Conservation (phyloP, 1,140 invertebrate genomes). For the Ceratitis capitata region DNA sequence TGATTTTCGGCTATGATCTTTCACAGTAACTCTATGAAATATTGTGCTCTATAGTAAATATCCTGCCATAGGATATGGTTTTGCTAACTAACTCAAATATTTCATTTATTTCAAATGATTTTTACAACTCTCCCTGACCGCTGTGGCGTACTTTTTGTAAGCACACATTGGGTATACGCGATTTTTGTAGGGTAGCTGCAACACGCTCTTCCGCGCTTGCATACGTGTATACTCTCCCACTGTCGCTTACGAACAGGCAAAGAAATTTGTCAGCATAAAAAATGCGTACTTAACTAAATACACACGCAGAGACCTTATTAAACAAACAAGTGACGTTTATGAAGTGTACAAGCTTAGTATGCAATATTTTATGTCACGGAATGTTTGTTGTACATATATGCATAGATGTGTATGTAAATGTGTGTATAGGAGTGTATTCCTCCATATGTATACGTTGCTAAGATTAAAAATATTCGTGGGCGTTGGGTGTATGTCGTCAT, state of each 20-base stretch:
- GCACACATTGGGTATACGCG: no score
- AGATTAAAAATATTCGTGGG: not conserved
- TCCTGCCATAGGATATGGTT: no score
- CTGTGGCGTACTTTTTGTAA: no score
- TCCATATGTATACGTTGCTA: not conserved
- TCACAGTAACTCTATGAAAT: no score
- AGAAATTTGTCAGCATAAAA: not conserved
- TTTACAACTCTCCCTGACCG: no score
- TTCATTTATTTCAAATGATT: no score
- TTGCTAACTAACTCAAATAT: no score
- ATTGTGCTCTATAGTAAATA: no score
- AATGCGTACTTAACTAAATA: not conserved
- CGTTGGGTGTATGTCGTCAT: not conserved
- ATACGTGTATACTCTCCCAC: no score
- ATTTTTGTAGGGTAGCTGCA: no score
- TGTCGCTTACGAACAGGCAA: not conserved
- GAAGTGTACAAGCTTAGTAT: not conserved
- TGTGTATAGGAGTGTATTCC: not conserved
- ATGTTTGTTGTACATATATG: not conserved
- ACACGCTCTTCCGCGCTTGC: no score
- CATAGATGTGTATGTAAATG: not conserved
- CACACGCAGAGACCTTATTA: not conserved
- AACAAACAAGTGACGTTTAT: conserved; percentile 35
- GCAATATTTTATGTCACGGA: not conserved
- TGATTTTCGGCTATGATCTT: no score